These are phyloP conservation scores for Daubentonia madagascariensis DNA, from an alignment of 2,113 vertebrate genomes.

Conservation along the genomic window DNA sequence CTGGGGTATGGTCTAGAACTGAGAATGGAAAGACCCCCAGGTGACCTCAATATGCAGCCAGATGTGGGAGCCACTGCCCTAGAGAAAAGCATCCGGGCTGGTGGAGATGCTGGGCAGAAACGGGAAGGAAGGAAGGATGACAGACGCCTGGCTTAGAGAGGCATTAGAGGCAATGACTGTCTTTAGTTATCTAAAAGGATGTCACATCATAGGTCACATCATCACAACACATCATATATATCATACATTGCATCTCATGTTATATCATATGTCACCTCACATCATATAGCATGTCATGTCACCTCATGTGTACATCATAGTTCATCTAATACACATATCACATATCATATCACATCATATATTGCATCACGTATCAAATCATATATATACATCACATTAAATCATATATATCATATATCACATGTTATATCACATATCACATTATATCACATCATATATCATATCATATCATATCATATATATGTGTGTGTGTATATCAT, in stretches of 20 bases:
- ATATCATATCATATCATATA: not conserved
- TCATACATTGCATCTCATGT: not conserved
- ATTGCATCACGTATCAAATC: not conserved
- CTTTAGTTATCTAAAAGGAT: not conserved
- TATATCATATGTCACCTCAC: not conserved
- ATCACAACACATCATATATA: not conserved
- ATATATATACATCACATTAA: not conserved
- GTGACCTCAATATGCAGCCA: not conserved
- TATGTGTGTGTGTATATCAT: not conserved
- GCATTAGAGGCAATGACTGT: no score
- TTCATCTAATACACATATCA: no score
- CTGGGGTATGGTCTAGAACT: not conserved
- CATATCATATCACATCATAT: no score
- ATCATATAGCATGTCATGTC: not conserved
- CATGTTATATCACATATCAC: not conserved
- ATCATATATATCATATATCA: not conserved
- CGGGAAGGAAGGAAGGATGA: not conserved
- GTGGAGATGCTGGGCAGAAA: not conserved
- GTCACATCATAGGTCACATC: not conserved
- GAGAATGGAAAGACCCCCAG: rapidly evolving
- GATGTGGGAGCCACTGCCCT: not conserved
- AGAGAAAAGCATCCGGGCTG: no score
- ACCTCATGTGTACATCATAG: not conserved
- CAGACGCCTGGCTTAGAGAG: not conserved
- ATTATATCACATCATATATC: not conserved